Percentiles rank a stretch among this genome's conserved stretches.
Conservation (phyloP, 2,113 vertebrate genomes). For the Chamaea fasciata region DNA sequence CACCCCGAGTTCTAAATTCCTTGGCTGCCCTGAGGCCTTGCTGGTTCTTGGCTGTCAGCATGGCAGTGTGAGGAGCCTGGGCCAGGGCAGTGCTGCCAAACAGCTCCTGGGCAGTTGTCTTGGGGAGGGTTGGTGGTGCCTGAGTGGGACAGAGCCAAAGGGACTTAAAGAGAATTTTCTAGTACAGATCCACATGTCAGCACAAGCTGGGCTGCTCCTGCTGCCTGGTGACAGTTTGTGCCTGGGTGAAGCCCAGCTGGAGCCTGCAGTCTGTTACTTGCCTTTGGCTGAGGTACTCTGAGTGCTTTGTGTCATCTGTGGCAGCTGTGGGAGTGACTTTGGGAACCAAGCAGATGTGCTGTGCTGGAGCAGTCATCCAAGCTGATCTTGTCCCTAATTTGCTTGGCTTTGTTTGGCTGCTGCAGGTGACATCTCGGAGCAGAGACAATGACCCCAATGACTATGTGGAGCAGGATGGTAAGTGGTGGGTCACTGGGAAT, state of each 20-base stretch:
- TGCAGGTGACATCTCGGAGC: slow-evolving; percentile 93
- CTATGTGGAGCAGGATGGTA: slow-evolving; percentile 95
- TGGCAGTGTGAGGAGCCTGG: neutral
- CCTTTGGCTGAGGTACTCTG: neutral
- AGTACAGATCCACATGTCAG: neutral
- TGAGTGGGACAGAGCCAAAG: neutral
- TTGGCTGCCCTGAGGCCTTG: neutral
- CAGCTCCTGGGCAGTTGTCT: neutral
- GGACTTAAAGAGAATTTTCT: neutral
- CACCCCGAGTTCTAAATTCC: neutral
- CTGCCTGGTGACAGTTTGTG: neutral
- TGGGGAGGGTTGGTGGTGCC: neutral
- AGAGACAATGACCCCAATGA: slow-evolving; percentile 96
- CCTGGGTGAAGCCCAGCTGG: neutral
- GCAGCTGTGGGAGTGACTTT: neutral
- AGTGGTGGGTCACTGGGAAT: neutral
- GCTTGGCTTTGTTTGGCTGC: neutral
- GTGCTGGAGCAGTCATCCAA: neutral
- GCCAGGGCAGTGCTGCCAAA: neutral
- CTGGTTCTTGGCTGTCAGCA: neutral
- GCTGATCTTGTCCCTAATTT: neutral
- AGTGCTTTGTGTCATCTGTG: neutral
- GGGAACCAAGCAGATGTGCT: neutral
- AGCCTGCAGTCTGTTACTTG: neutral
- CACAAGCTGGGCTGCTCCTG: neutral